Evolutionary conservation across 1,140 invertebrate genomes (phyloP), one percentile per base, ranked within the genome.

Genomic region (Tetranychus urticae): DNA sequence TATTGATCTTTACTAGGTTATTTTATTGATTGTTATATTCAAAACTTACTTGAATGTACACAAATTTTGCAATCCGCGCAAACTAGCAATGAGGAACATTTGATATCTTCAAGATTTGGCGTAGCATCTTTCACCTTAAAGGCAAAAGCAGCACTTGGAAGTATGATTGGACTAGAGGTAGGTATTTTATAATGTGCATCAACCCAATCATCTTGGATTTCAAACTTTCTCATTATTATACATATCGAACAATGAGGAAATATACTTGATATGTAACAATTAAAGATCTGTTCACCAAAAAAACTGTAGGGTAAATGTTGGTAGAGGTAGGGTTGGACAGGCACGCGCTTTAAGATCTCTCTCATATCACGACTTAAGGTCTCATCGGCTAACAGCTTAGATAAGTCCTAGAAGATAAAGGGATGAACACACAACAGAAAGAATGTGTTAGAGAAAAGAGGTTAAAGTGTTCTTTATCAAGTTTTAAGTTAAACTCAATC

Each of bases 241-340:
- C 75, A 76, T 14, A 76, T 65, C 60, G 66, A 62, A 68, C 75
- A 76, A 62, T 72, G 67, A 33, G 74, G 74, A 33, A 65, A 62
- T 14, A 66, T 61, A 23, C 60, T 65, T 14, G 71, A 65, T 47
- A 68, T 63, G 39, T 54, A 65, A 31, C 62, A 55, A 65, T 76
- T 75, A 61, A 68, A 75, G 31, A 59, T 7, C 31, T 59, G 58
- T 47, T 59, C 58, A n/a, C n/a, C 58, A n/a, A 59, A 46, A 59
- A 46, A 47, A 34, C 46, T 42, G 23, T 47, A 59, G 6, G 58
- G 58, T 37, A 59, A 33, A 34, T 47, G 46, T 34, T 59, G 39
- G 34, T 59, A 59, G 12, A 59, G 36, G 2, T 14, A 13, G 3
- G 36, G 33, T n/a, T 33, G 58, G 23, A 59, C 33, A 33, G 42